Conservation (phyloP, 30 jellyfish, hydroid and myxozoan species). For the Nemopilema nomurai region DNA sequence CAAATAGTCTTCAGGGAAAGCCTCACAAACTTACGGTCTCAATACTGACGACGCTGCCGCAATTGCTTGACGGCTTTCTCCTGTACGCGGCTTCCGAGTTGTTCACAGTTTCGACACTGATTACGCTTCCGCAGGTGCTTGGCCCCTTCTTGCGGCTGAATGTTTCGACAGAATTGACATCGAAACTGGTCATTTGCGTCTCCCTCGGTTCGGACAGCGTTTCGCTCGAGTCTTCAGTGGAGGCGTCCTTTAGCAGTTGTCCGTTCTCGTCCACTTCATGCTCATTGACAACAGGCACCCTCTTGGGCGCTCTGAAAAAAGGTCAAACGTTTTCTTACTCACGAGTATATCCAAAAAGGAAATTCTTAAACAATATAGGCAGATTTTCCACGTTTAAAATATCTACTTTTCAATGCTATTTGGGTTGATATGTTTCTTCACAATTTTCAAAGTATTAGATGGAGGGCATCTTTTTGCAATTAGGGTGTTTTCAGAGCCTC, state of each 20-base stretch:
- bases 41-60: constrained; percentile 85
- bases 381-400: no score
- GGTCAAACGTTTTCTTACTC: no score
- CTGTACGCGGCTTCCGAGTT: constrained; percentile 18
- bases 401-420: no score
- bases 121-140: constrained; percentile 29
- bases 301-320: constrained; percentile 16
- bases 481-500: no score
- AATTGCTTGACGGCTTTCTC: constrained; percentile 67
- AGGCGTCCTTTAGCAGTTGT: constrained; percentile 47
- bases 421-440: no score
- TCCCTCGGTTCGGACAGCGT: constrained; percentile 49
- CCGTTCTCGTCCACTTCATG: constrained; percentile 61
- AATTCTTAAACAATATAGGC: no score
- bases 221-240: constrained; percentile 40
- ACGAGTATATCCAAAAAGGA: no score
- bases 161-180: constrained; percentile 7
- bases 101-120: constrained; percentile 35
- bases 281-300: constrained; percentile 60
- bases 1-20: no score
- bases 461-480: no score
- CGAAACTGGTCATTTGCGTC: constrained; percentile 67
- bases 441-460: no score
- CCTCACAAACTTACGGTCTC: constrained; percentile 75
- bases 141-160: constrained; percentile 30